A percentile compares a stretch with the other conserved stretches of the same genome.
These are phyloP conservation scores for Ceriagrion tenellum DNA, from an alignment of 2,888 invertebrate species.

Conservation along the genomic window DNA sequence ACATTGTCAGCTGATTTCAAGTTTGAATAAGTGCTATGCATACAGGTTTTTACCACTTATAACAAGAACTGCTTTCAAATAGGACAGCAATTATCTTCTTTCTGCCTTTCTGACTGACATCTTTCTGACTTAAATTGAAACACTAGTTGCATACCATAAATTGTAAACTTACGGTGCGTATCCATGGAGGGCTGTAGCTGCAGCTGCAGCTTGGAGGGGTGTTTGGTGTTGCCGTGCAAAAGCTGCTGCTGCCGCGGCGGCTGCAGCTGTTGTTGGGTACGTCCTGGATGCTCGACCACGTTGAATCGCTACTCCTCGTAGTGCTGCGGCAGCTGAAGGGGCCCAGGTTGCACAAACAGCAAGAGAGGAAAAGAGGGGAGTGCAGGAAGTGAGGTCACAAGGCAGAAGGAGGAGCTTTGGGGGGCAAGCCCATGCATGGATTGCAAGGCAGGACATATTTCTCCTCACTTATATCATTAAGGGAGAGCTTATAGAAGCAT, in stretches of 20 bases:
- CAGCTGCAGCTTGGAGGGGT: constrained; percentile 83
- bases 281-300: constrained; percentile 82
- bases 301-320: constrained; percentile 91
- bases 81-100: no score
- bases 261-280: constrained; percentile 79
- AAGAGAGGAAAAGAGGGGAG: constrained; percentile 70
- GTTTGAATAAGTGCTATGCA: no score
- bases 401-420: constrained; percentile 16
- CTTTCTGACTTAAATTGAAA: no score
- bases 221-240: constrained; percentile 84
- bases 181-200: constrained; percentile 89
- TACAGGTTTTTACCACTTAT: no score
- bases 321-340: constrained; percentile 85
- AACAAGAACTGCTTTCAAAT: no score
- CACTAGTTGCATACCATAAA: no score
- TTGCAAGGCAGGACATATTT: constrained; percentile 34
- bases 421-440: constrained; percentile 66
- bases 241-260: constrained; percentile 87
- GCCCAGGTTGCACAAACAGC: constrained; percentile 74
- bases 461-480: neutral
- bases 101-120: no score
- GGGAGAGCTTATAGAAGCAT: constrained; percentile 27
- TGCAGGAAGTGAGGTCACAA: constrained; percentile 59
- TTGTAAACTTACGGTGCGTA: constrained; percentile 91
- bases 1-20: no score